Conservation (phyloP, 2,888 invertebrate species). For the Euphydryas editha region DNA sequence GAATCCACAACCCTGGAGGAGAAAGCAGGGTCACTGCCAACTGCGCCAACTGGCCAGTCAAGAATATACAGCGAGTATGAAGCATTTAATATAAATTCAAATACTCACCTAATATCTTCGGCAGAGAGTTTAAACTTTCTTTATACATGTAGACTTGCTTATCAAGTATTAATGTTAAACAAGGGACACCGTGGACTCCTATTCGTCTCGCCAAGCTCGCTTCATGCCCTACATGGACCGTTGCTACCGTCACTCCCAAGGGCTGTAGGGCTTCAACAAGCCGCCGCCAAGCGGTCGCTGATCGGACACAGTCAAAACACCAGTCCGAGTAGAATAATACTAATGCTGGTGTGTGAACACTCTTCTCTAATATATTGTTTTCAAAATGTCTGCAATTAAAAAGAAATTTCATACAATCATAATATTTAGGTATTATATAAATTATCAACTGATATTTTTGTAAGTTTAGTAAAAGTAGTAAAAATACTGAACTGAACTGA, state of each 20-base stretch:
- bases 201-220: slow-evolving; percentile 89
- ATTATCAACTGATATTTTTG: no score
- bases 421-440: no score
- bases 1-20: no score
- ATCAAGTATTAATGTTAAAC: slow-evolving; percentile 91
- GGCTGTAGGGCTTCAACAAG: slow-evolving; percentile 94
- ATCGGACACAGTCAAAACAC: slow-evolving; percentile 95
- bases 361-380: slow-evolving; percentile 93
- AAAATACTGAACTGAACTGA: no score
- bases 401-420: neutral
- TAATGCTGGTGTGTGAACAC: slow-evolving; percentile 91
- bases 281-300: slow-evolving; percentile 93
- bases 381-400: slow-evolving; percentile 89
- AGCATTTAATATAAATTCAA: no score
- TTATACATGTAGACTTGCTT: slow-evolving; percentile 94
- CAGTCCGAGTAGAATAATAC: slow-evolving; percentile 97
- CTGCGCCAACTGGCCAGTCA: no score
- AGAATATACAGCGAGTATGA: no score
- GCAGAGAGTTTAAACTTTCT: slow-evolving; percentile 90
- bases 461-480: no score
- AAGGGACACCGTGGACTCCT: slow-evolving; percentile 92
- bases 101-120: slow-evolving; percentile 89
- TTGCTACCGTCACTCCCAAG: slow-evolving; percentile 91
- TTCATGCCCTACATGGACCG: slow-evolving; percentile 92
- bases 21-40: no score